phyloP scores from a whole-genome alignment of 2,113 vertebrate genomes.

The Chelonoidis abingdonii region DNA sequence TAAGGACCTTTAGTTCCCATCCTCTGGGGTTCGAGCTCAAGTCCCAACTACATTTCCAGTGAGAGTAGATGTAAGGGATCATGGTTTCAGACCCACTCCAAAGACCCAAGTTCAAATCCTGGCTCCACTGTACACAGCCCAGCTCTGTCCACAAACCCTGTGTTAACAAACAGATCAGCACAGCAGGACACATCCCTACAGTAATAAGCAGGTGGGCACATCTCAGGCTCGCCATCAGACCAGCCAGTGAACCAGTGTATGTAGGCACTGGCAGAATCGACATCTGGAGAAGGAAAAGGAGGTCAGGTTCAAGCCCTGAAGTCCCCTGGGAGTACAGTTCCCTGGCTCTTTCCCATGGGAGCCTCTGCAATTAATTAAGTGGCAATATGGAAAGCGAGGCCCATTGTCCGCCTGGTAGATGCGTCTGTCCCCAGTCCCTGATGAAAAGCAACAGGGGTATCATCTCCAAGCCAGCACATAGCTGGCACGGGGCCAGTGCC shows the following conservation, averaged over 20 bases:
- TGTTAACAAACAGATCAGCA: background rate
- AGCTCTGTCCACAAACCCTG: background rate
- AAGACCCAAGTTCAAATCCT: background rate
- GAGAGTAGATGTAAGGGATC: background rate
- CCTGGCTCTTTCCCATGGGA: background rate
- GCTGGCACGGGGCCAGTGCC: background rate
- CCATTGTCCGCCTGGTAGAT: background rate
- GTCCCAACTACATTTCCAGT: background rate
- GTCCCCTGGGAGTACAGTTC: background rate
- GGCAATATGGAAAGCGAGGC: background rate
- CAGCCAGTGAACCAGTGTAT: background rate
- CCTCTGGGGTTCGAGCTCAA: background rate
- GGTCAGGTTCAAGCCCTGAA: background rate
- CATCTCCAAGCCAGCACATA: background rate
- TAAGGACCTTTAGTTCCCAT: background rate
- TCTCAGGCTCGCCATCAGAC: background rate
- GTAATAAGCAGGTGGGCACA: background rate
- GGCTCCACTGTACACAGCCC: slow-evolving; percentile 19
- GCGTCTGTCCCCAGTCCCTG: background rate
- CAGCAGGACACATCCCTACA: slow-evolving; percentile 28
- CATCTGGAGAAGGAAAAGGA: background rate
- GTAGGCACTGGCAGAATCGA: background rate
- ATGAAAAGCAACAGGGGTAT: rapidly evolving
- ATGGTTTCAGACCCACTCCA: background rate
- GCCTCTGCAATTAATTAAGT: background rate